These are phyloP conservation scores for Pseudobourletiella spinata DNA, from an alignment of 1,140 invertebrate species.

Conservation along the genomic window DNA sequence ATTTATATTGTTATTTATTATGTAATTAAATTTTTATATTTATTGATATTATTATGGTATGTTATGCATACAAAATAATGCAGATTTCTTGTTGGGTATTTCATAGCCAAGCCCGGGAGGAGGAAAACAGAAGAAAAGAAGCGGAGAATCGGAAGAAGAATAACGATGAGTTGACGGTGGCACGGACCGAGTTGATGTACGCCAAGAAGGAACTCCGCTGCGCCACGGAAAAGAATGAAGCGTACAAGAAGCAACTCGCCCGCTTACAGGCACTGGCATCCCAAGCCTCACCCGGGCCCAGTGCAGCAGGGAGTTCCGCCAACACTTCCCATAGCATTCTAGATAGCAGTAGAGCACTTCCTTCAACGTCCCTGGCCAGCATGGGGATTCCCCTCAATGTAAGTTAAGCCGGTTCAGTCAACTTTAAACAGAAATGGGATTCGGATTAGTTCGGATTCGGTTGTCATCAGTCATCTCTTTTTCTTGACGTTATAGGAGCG, in stretches of 20 bases:
- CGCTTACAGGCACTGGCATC: not conserved
- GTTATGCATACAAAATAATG: not conserved
- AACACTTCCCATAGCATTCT: not conserved
- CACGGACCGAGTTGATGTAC: not conserved
- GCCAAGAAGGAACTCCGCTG: not conserved
- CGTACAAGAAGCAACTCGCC: not conserved
- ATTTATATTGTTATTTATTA: not conserved
- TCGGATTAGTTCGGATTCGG: too few species aligned
- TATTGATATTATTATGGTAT: not conserved
- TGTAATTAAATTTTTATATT: not conserved
- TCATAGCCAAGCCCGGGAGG: not conserved
- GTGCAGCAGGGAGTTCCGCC: not conserved
- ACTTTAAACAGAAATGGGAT: too few species aligned
- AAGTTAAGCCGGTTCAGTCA: too few species aligned
- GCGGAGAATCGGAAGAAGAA: not conserved
- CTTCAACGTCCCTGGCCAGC: not conserved
- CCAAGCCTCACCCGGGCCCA: not conserved
- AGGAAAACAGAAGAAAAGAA: not conserved
- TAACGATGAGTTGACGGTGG: not conserved
- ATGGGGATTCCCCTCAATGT: not conserved
- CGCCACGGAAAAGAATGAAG: not conserved
- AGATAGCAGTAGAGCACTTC: not conserved
- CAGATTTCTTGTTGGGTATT: not conserved
- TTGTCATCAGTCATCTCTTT: too few species aligned
- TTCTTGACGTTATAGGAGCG: too few species aligned